These are phyloP conservation scores for Gorsachius magnificus DNA, from an alignment of 2,797 vertebrate genomes.

Conservation along the genomic window DNA sequence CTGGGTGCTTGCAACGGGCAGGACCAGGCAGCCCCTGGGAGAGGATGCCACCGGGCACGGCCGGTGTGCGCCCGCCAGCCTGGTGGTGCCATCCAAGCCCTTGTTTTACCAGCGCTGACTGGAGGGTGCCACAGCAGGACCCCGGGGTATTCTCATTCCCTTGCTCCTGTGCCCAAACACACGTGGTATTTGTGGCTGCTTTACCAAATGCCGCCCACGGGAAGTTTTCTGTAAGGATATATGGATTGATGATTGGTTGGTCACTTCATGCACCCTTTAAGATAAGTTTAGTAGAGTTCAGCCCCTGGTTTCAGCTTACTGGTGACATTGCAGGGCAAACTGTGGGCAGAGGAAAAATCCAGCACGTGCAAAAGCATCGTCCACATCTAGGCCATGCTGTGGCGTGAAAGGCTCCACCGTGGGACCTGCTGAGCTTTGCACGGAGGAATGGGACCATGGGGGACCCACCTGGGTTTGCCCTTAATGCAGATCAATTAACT, in stretches of 20 bases:
- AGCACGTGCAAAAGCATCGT: not conserved
- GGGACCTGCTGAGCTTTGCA: not conserved
- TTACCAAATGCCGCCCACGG: slow-evolving; percentile 47
- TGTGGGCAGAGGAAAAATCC: not conserved
- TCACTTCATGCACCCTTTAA: slow-evolving; percentile 75
- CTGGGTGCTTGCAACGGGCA: not conserved
- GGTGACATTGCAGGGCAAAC: slow-evolving; percentile 5
- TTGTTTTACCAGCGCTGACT: not conserved
- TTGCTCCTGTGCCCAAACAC: not conserved
- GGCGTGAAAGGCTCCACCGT: fast-evolving
- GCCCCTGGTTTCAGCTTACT: slow-evolving; percentile 79
- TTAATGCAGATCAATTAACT: not conserved
- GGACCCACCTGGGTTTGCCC: not conserved
- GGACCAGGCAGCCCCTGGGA: not conserved
- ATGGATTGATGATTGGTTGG: slow-evolving; percentile 74
- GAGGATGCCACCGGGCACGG: fast-evolving
- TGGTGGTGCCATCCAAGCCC: not conserved
- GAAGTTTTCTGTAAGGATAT: slow-evolving; percentile 78
- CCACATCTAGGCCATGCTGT: fast-evolving
- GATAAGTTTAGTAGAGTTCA: slow-evolving; percentile 84
- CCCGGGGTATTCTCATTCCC: not conserved
- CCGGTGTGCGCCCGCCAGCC: not conserved
- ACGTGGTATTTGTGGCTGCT: slow-evolving; percentile 67
- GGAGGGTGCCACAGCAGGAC: not conserved
- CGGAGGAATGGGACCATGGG: fast-evolving